Conservation (phyloP, 1,140 invertebrate species). For the Drosophila bifasciata region DNA sequence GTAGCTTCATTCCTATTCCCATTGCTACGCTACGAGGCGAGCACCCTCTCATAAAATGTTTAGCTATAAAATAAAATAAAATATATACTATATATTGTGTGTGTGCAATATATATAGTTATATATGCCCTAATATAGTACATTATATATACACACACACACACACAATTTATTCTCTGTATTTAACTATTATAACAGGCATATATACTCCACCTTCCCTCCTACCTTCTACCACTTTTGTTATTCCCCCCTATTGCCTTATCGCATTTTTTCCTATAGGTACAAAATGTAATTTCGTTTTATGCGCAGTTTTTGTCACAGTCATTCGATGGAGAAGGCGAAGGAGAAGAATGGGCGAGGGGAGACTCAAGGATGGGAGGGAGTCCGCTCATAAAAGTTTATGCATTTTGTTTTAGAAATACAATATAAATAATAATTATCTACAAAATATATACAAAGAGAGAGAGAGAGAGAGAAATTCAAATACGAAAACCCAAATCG, state of each 20-base stretch:
- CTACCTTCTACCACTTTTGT: neutral
- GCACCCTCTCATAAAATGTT: conserved; percentile 46
- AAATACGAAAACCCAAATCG: conserved; percentile 42
- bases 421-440: conserved; percentile 82
- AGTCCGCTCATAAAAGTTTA: conserved; percentile 70
- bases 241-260: conserved; percentile 43
- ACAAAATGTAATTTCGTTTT: conserved; percentile 75
- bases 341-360: no score
- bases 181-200: conserved; percentile 33
- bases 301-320: conserved; percentile 71
- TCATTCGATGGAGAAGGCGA: neutral
- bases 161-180: conserved; percentile 20
- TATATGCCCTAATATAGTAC: conserved; percentile 39
- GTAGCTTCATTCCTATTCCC: no score
- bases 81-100: no score
- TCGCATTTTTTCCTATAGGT: conserved; percentile 42
- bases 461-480: conserved; percentile 24
- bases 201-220: conserved; percentile 23
- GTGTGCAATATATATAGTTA: conserved; percentile 51
- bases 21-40: conserved; percentile 25
- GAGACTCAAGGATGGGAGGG: neutral
- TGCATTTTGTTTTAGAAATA: conserved; percentile 79
- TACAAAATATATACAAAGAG: conserved; percentile 5
- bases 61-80: conserved; percentile 40
- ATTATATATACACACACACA: conserved; percentile 15